phyloP scores from a whole-genome alignment of 2,797 vertebrate species.

The Podarcis lilfordi region DNA sequence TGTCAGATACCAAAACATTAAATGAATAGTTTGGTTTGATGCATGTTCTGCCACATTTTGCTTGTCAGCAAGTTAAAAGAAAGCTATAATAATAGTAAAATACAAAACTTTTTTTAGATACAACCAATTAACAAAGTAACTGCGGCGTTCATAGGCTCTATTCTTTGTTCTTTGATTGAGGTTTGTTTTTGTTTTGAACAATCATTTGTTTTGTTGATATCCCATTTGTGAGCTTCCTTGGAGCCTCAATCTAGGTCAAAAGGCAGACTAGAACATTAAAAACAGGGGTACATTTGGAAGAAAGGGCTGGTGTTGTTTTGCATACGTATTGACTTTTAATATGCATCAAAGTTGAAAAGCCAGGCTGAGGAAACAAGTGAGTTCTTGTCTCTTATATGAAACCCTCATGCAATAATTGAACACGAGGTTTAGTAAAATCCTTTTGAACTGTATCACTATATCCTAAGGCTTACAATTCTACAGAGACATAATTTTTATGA shows the following conservation, averaged over 20 bases:
- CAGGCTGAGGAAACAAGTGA: neutral
- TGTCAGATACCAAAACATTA: neutral
- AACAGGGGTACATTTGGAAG: neutral
- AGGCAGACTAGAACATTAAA: neutral
- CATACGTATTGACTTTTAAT: neutral
- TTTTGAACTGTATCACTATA: neutral
- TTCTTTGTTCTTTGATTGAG: neutral
- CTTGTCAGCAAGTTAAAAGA: neutral
- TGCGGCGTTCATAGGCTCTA: neutral
- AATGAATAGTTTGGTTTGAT: neutral
- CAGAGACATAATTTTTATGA: neutral
- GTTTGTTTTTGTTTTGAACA: neutral
- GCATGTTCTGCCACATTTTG: neutral
- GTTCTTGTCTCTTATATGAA: neutral
- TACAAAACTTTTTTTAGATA: neutral
- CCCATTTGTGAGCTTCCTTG: neutral
- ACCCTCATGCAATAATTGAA: neutral
- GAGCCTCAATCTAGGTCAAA: neutral
- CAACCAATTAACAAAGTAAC: neutral
- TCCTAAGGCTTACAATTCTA: neutral
- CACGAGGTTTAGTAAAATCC: neutral
- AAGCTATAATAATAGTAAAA: neutral
- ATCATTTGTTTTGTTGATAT: neutral
- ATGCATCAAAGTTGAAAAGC: neutral
- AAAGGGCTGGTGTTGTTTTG: neutral